Percentiles rank a stretch among this genome's conserved stretches.
Conservation (phyloP, 92 coral and sea anemone genomes). For the Palythoa grandis region DNA sequence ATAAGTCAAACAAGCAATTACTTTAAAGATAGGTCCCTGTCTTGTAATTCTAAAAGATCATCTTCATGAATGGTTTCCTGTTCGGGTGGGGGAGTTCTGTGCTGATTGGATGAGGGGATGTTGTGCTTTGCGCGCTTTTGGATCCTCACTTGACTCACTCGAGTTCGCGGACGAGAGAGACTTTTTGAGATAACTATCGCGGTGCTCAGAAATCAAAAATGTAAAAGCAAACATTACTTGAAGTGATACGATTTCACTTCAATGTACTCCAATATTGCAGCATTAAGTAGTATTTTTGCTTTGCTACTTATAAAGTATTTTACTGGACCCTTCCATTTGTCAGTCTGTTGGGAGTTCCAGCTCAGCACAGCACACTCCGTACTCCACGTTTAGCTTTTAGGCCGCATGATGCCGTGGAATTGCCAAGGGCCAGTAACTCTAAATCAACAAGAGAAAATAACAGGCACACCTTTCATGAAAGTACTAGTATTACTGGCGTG, state of each 20-base stretch:
- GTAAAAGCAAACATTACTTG: slow-evolving; percentile 36
- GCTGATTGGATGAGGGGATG: slow-evolving; percentile 4
- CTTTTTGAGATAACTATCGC: slow-evolving; percentile 42
- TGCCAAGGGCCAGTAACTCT: slow-evolving; percentile 43
- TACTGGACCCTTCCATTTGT: neutral
- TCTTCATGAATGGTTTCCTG: slow-evolving; percentile 39
- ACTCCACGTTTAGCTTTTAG: slow-evolving; percentile 43
- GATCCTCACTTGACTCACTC: neutral
- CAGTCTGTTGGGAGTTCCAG: slow-evolving; percentile 50
- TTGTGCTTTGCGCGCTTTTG: slow-evolving; percentile 27
- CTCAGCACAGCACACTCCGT: slow-evolving; percentile 42
- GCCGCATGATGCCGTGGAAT: slow-evolving; percentile 36
- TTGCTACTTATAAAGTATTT: slow-evolving; percentile 25
- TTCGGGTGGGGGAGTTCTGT: slow-evolving; percentile 19
- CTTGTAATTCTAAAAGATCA: slow-evolving; percentile 42
- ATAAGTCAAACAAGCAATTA: slow-evolving; percentile 6
- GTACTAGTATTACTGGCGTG: too few species aligned
- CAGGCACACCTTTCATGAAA: slow-evolving; percentile 17
- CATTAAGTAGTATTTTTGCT: neutral
- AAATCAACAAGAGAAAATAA: slow-evolving; percentile 28
- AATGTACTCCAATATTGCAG: slow-evolving; percentile 7
- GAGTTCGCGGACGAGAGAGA: slow-evolving; percentile 33
- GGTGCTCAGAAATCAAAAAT: slow-evolving; percentile 27
- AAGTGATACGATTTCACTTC: slow-evolving; percentile 21
- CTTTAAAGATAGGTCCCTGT: slow-evolving; percentile 42